Base-by-base conservation (phyloP, 2,797 vertebrate genomes). In the Myotis pilosus region DNA sequence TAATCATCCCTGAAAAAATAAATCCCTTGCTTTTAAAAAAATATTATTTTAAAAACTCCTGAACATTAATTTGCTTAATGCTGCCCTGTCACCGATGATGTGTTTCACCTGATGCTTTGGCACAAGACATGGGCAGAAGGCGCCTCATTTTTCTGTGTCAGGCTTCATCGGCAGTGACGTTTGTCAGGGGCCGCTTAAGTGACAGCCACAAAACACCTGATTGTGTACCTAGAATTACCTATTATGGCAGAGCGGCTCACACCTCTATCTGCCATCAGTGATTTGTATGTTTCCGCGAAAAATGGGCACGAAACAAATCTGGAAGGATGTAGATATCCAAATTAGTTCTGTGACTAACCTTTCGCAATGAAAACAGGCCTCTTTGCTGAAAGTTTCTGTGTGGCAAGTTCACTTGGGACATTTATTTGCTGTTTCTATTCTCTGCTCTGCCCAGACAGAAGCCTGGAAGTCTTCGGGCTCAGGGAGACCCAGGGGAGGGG, bases 41-140 rank as follows among this genome's bases (percentile, higher is more conserved):
- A 64, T 33, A 86, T 96, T 96, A 95, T 96, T 95, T 91, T 22
- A 62, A 95, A 94, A 96, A 95, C 25, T 96, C 96, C 87, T 81
- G 68, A 94, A 87, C 97, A 98, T 98, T 97, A 97, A 98, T 98
- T 98, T 98, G 69, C 92, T 97, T 98, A 97, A 98, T 97, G 97
- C 95, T 87, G 75, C 92, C 92, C 97, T 97, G 95, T 95, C 95
- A 91, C 95, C 96, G 96, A 94, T 97, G 98, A 96, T 97, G 91
- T 49, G 86, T 98, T 98, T 98, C 20, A 79, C 96, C 93, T 89
- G 86, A 96, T 87, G 78, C 95, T 25, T 94, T 98, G 98, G 98
- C 98, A 97, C 93, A 30, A 93, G 89, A 22, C 94, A 82, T 89
- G 96, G 95, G 95, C 97, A 96, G 96, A 92, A 97, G 92, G 90